These are phyloP conservation scores for Leptinotarsa texana DNA, from an alignment of 1,140 invertebrate genomes.

Conservation along the genomic window DNA sequence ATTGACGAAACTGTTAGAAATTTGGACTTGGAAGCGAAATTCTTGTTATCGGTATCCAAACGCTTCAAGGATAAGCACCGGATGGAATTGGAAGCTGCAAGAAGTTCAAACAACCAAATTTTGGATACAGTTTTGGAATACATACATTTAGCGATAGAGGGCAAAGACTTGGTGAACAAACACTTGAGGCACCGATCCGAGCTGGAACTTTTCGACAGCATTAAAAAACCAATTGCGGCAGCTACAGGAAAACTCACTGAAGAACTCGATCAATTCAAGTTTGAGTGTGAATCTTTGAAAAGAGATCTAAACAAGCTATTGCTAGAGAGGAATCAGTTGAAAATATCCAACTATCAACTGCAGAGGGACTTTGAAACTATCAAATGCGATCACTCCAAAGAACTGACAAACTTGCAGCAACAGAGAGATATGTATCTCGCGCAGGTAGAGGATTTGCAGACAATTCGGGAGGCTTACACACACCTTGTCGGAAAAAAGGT, in stretches of 20 bases:
- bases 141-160: not conserved
- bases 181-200: not conserved
- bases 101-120: not conserved
- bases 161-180: not conserved
- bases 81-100: not conserved
- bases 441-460: constrained; percentile 38
- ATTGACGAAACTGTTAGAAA: constrained; percentile 29
- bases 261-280: constrained; percentile 22
- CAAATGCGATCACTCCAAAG: constrained; percentile 7
- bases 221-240: not conserved
- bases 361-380: not conserved
- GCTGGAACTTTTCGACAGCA: not conserved
- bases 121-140: not conserved
- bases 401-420: constrained; percentile 10
- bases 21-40: constrained; percentile 26
- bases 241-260: constrained; percentile 4
- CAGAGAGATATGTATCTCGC: constrained; percentile 35
- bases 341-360: constrained; percentile 8
- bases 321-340: constrained; percentile 28
- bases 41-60: constrained; percentile 13
- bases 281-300: constrained; percentile 22
- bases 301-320: constrained; percentile 25
- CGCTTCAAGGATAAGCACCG: constrained; percentile 16
- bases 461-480: constrained; percentile 36
- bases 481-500: constrained; percentile 34